Percentiles rank a stretch among this genome's conserved stretches.
phyloP scores from a whole-genome alignment of 2,113 vertebrate genomes.

The Etia nguti region DNA sequence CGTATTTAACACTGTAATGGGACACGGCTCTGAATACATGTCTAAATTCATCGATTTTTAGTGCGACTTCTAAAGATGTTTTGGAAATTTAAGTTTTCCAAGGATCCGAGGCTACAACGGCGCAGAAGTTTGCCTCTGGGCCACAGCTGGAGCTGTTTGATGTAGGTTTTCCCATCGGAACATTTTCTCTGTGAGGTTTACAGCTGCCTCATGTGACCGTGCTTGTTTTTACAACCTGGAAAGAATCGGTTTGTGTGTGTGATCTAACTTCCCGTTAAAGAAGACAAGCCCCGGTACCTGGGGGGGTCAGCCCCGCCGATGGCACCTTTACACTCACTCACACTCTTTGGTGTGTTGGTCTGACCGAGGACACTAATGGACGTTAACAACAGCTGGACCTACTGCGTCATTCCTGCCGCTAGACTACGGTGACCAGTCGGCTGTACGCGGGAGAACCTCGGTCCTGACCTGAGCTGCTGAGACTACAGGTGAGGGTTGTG shows the following conservation, averaged over 20 bases:
- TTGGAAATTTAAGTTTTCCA: conserved; percentile 34
- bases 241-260: not conserved
- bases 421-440: not conserved
- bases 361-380: conserved; percentile 23
- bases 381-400: not conserved
- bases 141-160: conserved; percentile 11
- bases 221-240: not conserved
- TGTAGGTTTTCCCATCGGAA: conserved; percentile 29
- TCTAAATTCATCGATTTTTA: not conserved
- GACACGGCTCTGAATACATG: not conserved
- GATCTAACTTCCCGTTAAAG: conserved; percentile 7
- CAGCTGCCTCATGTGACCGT: conserved; percentile 10
- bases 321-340: not conserved
- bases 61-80: conserved; percentile 17
- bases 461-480: not conserved
- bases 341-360: conserved; percentile 15
- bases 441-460: not conserved
- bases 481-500: not conserved
- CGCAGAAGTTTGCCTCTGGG: not conserved
- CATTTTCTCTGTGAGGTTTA: not conserved
- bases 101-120: not conserved
- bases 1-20: not conserved
- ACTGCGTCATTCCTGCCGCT: not conserved
- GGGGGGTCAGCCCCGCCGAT: conserved; percentile 38
- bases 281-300: conserved; percentile 19